Percentiles rank a stretch among this genome's conserved stretches.
phyloP scores from a whole-genome alignment of 2,888 invertebrate species.

The Catotricha subobsoleta region DNA sequence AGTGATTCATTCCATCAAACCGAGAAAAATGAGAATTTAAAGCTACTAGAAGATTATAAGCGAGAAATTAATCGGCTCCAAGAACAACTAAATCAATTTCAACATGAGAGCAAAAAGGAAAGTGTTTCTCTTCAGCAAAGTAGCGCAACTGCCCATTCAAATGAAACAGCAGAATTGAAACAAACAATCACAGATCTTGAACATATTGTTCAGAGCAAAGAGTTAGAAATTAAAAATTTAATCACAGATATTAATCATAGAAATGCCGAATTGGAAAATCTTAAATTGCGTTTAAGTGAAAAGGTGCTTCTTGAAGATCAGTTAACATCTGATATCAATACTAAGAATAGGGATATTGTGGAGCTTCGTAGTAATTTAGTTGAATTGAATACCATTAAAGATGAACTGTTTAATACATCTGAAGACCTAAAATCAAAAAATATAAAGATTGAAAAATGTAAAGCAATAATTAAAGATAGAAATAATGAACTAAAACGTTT shows the following conservation, averaged over 20 bases:
- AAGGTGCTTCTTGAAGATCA: conserved; percentile 8
- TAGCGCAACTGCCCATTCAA: neutral
- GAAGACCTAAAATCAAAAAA: conserved; percentile 28
- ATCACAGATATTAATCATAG: neutral
- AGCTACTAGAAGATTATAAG: too few species aligned
- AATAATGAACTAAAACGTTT: conserved; percentile 35
- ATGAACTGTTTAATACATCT: conserved; percentile 7
- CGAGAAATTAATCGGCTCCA: too few species aligned
- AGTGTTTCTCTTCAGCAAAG: neutral
- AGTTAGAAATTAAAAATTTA: neutral
- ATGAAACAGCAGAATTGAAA: neutral
- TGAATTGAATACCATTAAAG: conserved; percentile 11
- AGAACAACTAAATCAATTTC: neutral
- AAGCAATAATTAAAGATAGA: conserved; percentile 33
- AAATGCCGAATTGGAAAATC: conserved; percentile 8
- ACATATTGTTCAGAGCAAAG: neutral
- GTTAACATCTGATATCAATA: neutral
- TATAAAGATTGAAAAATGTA: conserved; percentile 30
- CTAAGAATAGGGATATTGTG: conserved; percentile 1
- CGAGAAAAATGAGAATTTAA: too few species aligned
- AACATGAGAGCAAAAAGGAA: neutral
- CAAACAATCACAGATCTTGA: neutral
- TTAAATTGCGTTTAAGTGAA: conserved; percentile 3
- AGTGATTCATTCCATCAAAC: neutral
- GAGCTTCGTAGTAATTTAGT: conserved; percentile 6